phyloP scores from a whole-genome alignment of 2,888 invertebrate genomes.

The Trichopoda pennipes region DNA sequence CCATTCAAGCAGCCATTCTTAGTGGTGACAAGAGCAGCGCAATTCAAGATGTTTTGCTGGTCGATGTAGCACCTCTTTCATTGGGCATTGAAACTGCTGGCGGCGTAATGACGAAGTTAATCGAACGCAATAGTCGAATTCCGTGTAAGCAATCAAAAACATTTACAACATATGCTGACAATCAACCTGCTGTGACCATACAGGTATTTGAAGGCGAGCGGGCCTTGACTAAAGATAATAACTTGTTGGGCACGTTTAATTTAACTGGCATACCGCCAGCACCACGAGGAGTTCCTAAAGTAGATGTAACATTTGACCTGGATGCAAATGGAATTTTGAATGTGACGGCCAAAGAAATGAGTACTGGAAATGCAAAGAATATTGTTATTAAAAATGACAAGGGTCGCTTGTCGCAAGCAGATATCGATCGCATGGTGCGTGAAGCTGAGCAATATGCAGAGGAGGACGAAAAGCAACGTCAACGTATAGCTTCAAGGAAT shows the following conservation, averaged over 20 bases:
- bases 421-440: conserved; percentile 88
- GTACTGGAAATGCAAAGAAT: conserved; percentile 85
- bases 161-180: conserved; percentile 91
- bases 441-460: conserved; percentile 88
- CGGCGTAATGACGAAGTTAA: conserved; percentile 89
- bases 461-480: conserved; percentile 87
- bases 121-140: conserved; percentile 87
- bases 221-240: conserved; percentile 96
- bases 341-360: conserved; percentile 88
- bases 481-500: conserved; percentile 87
- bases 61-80: conserved; percentile 86
- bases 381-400: conserved; percentile 91
- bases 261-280: conserved; percentile 96
- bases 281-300: conserved; percentile 91
- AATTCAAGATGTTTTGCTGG: conserved; percentile 87
- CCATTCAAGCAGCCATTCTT: conserved; percentile 87
- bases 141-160: conserved; percentile 87
- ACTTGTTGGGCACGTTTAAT: conserved; percentile 96
- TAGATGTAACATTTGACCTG: conserved; percentile 89
- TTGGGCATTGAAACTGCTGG: conserved; percentile 90
- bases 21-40: conserved; percentile 86
- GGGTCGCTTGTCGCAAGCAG: conserved; percentile 89
- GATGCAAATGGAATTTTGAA: conserved; percentile 97
- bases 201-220: conserved; percentile 90
- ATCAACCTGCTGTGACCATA: conserved; percentile 88